Evolutionary conservation across 1,140 invertebrate genomes (phyloP).

Genomic region (Drepana arcuata): DNA sequence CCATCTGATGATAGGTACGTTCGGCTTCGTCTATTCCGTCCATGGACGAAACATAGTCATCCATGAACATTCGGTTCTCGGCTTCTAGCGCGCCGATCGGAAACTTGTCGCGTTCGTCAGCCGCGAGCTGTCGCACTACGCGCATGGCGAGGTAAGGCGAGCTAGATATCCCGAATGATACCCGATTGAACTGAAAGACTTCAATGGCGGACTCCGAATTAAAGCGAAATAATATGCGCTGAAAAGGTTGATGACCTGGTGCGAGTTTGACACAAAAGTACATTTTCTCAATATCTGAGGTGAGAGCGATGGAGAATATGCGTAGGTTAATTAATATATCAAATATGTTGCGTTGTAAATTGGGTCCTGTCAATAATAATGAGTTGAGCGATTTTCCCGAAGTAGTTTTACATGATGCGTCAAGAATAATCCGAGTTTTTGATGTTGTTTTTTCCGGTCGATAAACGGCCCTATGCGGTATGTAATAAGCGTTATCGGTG

Average conservation of each 20-base stretch:
- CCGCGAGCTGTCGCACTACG: constrained; percentile 23
- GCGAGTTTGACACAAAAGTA: constrained; percentile 27
- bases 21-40: background rate
- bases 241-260: background rate
- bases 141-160: constrained; percentile 33
- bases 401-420: constrained; percentile 9
- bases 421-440: background rate
- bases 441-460: no score
- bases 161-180: constrained; percentile 40
- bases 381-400: no score
- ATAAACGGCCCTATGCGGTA: no score
- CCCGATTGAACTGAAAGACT: constrained; percentile 26
- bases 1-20: background rate
- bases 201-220: constrained; percentile 4
- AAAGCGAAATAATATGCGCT: constrained; percentile 29
- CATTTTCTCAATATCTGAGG: constrained; percentile 34
- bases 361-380: no score
- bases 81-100: background rate
- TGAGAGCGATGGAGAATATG: constrained; percentile 17
- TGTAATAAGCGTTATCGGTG: background rate
- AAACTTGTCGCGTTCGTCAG: constrained; percentile 12
- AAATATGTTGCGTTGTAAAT: no score
- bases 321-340: no score
- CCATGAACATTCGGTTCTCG: constrained; percentile 2
- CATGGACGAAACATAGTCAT: constrained; percentile 5